Base-by-base conservation (phyloP, 2,888 invertebrate genomes). In the Zaprionus obscuricornis region DNA sequence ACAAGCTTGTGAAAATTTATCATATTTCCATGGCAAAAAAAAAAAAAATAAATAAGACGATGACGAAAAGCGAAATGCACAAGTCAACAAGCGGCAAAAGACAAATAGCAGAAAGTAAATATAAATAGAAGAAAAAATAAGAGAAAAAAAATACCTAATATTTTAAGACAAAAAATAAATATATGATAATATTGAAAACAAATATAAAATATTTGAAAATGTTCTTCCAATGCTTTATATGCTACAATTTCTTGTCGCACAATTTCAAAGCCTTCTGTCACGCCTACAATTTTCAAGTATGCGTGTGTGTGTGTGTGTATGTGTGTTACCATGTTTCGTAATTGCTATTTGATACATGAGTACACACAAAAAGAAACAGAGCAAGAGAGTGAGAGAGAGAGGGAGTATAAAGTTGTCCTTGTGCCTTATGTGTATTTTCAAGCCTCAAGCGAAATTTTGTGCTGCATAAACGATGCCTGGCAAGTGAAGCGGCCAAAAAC, bases 331-430 rank as follows among this genome's bases (percentile, higher is more conserved):
- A n/a, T n/a, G n/a, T n/a, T n/a, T n/a, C 14, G 40, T 66, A 65
- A 65, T 65, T 66, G 57, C 50, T 65, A 65, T 66, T 65, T 66
- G 64, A 65, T 57, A 50, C 43, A 33, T 40, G 49, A 47, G 49
- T 36, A 45, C 29, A 54, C 56, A 45, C 14, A 40, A 45, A 46
- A 63, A n/a, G n/a, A n/a, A n/a, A n/a, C 31, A 22, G 22, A 11
- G 31, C 18, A 17, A 16, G 14, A 29, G n/a, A n/a, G n/a, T n/a
- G n/a, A n/a, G n/a, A n/a, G n/a, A n/a, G n/a, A n/a, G n/a, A n/a
- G n/a, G n/a, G n/a, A n/a, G n/a, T 8, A 18, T 5, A n/a, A 8
- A 8, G n/a, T 39, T 20, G 24, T 42, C 8, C 10, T 1, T 8
- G 18, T 26, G n/a, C 36, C 46, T 27, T 26, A 36, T 8, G 26